These are phyloP conservation scores for Lottia scabra DNA, from an alignment of 2,888 invertebrate genomes.

Conservation along the genomic window DNA sequence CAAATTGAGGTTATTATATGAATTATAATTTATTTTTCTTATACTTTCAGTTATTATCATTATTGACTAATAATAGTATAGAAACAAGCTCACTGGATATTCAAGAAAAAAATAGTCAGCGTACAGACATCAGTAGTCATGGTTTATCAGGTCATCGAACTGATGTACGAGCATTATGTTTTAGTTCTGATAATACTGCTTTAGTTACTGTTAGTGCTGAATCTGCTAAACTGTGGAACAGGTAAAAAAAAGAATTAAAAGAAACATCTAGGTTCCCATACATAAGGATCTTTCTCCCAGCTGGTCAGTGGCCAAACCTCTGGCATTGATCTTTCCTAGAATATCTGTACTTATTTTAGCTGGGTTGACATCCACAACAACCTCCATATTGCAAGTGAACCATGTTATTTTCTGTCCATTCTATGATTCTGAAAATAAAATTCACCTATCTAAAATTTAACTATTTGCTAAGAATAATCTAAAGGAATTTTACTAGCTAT, in stretches of 20 bases:
- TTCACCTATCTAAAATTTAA: background rate
- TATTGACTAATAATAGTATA: conserved; percentile 80
- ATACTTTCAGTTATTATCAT: conserved; percentile 68
- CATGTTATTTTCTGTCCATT: background rate
- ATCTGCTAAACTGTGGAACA: conserved; percentile 93
- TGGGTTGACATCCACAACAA: too few species aligned
- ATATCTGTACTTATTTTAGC: too few species aligned
- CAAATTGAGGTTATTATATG: background rate
- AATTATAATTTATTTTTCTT: background rate
- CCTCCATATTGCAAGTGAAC: background rate
- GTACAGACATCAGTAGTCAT: conserved; percentile 67
- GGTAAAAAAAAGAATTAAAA: too few species aligned
- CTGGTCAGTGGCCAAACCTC: too few species aligned
- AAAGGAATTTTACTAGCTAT: too few species aligned
- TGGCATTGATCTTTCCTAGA: too few species aligned
- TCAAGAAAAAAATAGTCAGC: conserved; percentile 40
- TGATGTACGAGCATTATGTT: conserved; percentile 87
- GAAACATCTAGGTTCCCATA: too few species aligned
- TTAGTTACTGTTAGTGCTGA: conserved; percentile 89
- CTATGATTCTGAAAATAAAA: background rate
- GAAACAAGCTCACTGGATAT: conserved; percentile 75
- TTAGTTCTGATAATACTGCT: conserved; percentile 91
- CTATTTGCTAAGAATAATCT: background rate
- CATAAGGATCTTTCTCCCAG: too few species aligned
- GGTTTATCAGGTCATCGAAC: conserved; percentile 86